Percentiles rank a stretch among this genome's conserved stretches.
phyloP scores from a whole-genome alignment of 2,888 invertebrate species.

The Hydrotaea cyrtoneurina region DNA sequence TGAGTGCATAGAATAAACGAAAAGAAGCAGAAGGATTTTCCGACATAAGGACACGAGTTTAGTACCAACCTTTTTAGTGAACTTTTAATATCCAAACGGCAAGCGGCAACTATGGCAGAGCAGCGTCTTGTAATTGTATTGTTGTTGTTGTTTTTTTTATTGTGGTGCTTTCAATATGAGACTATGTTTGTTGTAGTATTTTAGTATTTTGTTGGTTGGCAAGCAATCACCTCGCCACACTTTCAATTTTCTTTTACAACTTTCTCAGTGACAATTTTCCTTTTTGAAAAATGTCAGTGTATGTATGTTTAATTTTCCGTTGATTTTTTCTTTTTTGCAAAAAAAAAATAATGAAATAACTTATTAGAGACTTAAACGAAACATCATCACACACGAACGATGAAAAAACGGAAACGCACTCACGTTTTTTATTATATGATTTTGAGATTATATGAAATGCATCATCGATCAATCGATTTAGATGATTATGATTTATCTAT shows the following conservation, averaged over 20 bases:
- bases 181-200: neutral
- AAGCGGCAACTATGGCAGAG: neutral
- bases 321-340: neutral
- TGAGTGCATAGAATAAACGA: no score
- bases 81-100: slow-evolving; percentile 39
- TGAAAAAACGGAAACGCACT: no score
- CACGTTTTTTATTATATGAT: no score
- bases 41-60: no score
- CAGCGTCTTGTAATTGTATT: slow-evolving; percentile 23
- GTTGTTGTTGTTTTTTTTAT: slow-evolving; percentile 18
- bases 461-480: slow-evolving; percentile 41
- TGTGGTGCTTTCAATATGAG: slow-evolving; percentile 30
- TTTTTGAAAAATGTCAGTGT: neutral
- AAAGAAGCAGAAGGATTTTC: no score
- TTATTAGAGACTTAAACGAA: no score
- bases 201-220: no score
- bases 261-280: slow-evolving; percentile 18
- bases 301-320: neutral
- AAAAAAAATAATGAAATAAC: no score
- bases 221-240: no score
- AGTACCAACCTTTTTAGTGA: slow-evolving; percentile 54
- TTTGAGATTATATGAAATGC: slow-evolving; percentile 24
- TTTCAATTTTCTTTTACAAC: slow-evolving; percentile 11
- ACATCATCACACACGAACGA: no score
- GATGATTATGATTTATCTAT: slow-evolving; percentile 9